A percentile compares a stretch with the other conserved stretches of the same genome.
Evolutionary conservation across 2,888 invertebrate species (phyloP).

Genomic region (Tenthredo notha): DNA sequence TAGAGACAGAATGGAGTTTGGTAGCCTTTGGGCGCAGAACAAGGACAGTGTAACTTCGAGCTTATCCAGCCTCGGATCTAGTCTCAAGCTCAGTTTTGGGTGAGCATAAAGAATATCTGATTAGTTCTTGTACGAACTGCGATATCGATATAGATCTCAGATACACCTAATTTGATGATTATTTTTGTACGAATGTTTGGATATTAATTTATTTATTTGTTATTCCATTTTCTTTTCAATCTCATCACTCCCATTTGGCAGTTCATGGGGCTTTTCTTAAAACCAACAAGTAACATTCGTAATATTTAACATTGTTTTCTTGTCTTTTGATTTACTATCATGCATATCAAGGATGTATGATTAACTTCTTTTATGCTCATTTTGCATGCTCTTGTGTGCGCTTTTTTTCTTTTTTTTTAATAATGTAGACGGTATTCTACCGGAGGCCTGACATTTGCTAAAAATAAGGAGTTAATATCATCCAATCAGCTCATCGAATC

Average conservation of each 20-base stretch:
- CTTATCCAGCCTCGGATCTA: constrained; percentile 89
- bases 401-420: constrained; percentile 59
- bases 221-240: neutral
- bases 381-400: constrained; percentile 66
- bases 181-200: neutral
- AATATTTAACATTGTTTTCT: constrained; percentile 51
- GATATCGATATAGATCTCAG: neutral
- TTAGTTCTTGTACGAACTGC: constrained; percentile 33
- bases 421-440: constrained; percentile 74
- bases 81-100: constrained; percentile 93
- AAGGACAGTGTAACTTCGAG: constrained; percentile 84
- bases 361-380: constrained; percentile 59
- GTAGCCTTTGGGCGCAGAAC: constrained; percentile 76
- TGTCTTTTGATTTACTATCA: constrained; percentile 58
- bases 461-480: constrained; percentile 74
- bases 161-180: neutral
- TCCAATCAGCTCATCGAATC: constrained; percentile 75
- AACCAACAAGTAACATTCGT: constrained; percentile 13
- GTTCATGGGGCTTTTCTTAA: constrained; percentile 8
- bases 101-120: constrained; percentile 76
- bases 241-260: constrained; percentile 5
- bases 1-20: constrained; percentile 74
- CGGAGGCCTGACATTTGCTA: constrained; percentile 73
- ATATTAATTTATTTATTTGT: neutral
- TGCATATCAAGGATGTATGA: constrained; percentile 41